Evolutionary conservation across 2,797 vertebrate genomes (phyloP).

Genomic region (Catostomus latipinnis): DNA sequence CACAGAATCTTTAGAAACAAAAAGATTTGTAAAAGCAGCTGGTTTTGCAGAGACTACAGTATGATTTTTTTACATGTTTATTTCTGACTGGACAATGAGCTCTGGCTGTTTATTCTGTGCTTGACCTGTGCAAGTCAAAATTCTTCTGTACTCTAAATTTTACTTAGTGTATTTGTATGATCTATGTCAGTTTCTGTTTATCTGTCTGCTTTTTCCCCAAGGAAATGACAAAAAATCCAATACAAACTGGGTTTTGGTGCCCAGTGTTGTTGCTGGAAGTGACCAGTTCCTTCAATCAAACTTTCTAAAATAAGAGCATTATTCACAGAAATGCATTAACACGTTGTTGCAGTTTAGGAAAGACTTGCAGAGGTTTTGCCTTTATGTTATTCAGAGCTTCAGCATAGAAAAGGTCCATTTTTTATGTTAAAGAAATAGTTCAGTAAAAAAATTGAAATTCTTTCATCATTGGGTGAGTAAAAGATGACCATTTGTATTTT

Average conservation of each 20-base stretch:
- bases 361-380: conserved; percentile 18
- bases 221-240: background rate
- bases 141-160: background rate
- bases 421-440: no score
- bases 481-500: no score
- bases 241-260: background rate
- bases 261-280: background rate
- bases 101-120: conserved; percentile 58
- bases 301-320: no score
- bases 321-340: no score
- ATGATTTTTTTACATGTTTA: conserved; percentile 66
- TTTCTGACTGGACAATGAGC: conserved; percentile 64
- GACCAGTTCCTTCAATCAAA: background rate
- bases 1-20: conserved; percentile 50
- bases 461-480: no score
- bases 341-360: background rate
- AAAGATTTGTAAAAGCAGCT: conserved; percentile 84
- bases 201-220: background rate
- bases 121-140: conserved; percentile 14
- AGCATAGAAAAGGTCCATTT: background rate
- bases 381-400: conserved; percentile 11
- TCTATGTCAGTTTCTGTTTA: background rate
- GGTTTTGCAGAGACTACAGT: conserved; percentile 90
- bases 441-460: no score
- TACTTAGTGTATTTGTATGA: conserved; percentile 6